phyloP scores from a whole-genome alignment of 1,140 invertebrate genomes.

The Pseudomyrmex gracilis region DNA sequence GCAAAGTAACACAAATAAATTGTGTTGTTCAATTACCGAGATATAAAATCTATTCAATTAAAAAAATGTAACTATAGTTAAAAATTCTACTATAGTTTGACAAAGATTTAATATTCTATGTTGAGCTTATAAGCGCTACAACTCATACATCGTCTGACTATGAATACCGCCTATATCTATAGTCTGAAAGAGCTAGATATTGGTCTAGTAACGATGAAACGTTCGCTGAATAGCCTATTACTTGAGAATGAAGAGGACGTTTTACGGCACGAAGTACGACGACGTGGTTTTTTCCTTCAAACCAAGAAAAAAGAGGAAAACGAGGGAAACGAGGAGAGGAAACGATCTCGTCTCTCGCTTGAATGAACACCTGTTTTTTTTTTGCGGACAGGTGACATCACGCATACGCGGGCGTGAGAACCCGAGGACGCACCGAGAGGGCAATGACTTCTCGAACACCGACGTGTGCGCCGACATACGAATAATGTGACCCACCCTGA shows the following conservation, averaged over 20 bases:
- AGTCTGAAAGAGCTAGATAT: conserved; percentile 20
- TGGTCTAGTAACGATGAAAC: neutral
- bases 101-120: neutral
- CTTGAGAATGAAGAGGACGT: conserved; percentile 14
- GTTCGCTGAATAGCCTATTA: conserved; percentile 53
- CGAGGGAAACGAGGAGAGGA: conserved; percentile 55
- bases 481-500: conserved; percentile 36
- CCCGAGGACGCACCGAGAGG: conserved; percentile 68
- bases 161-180: conserved; percentile 3
- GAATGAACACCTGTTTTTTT: conserved; percentile 81
- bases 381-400: conserved; percentile 76
- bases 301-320: conserved; percentile 4
- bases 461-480: conserved; percentile 56
- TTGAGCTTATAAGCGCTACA: neutral
- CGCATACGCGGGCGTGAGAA: conserved; percentile 69
- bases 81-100: neutral
- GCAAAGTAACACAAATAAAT: neutral
- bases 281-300: conserved; percentile 29
- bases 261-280: neutral
- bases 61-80: no score
- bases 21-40: neutral
- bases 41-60: neutral
- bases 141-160: neutral
- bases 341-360: conserved; percentile 72
- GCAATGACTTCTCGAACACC: conserved; percentile 78